These are phyloP conservation scores for Pipistrellus pygmaeus DNA, from an alignment of 2,797 vertebrate species.

Conservation along the genomic window DNA sequence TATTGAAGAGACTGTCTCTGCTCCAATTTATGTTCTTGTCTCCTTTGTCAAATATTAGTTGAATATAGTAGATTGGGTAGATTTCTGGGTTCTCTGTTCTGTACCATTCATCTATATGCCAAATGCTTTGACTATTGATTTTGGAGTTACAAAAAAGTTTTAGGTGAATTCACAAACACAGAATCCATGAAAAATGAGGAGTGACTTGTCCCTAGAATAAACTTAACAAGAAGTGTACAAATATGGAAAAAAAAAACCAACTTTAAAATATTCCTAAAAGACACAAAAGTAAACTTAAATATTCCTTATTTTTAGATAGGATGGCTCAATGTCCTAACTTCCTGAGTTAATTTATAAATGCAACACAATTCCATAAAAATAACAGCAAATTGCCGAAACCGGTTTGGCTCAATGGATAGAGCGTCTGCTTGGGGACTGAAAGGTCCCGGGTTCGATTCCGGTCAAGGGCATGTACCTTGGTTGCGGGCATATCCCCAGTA, in stretches of 20 bases:
- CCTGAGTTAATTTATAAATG: not conserved
- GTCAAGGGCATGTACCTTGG: no score
- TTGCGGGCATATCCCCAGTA: no score
- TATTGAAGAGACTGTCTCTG: no score
- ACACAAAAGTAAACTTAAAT: not conserved
- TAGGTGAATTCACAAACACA: not conserved
- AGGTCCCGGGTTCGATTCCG: no score
- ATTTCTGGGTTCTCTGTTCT: no score
- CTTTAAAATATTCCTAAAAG: not conserved
- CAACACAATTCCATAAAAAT: not conserved
- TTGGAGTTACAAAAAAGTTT: not conserved
- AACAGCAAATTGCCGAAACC: not conserved
- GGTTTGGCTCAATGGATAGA: no score
- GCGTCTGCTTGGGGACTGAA: no score
- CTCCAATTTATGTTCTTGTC: no score
- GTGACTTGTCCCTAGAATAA: not conserved
- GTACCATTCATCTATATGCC: no score
- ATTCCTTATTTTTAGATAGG: not conserved
- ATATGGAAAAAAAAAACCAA: not conserved
- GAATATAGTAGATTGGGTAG: no score
- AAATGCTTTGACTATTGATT: not conserved
- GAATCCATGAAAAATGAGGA: not conserved
- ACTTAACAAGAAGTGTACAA: constrained; percentile 5
- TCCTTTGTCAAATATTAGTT: no score
- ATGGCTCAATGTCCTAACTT: not conserved